phyloP scores from a whole-genome alignment of 2,888 invertebrate genomes.

The Oligia strigilis region DNA sequence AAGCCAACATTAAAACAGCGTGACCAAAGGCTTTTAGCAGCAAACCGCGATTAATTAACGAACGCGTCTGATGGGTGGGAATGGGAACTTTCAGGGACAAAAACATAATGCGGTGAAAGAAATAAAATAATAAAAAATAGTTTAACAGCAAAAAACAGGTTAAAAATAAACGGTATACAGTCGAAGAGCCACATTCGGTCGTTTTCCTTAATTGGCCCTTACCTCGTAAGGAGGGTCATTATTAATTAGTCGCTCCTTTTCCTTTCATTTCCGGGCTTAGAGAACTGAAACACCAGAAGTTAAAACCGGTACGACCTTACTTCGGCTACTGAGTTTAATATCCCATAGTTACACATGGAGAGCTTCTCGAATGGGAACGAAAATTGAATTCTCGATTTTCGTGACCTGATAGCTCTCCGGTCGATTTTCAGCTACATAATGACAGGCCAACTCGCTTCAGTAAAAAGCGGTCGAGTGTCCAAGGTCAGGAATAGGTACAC shows the following conservation, averaged over 20 bases:
- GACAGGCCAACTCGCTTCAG: background rate
- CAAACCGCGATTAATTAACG: background rate
- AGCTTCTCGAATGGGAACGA: background rate
- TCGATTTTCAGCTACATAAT: background rate
- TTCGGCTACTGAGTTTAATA: background rate
- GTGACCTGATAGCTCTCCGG: background rate
- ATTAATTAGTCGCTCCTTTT: slow-evolving; percentile 36
- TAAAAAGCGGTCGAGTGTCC: too few species aligned
- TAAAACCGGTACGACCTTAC: slow-evolving; percentile 2
- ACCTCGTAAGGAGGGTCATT: slow-evolving; percentile 48
- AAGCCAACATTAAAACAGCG: slow-evolving; percentile 13
- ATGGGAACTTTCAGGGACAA: background rate
- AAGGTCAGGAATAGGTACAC: background rate
- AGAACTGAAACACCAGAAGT: slow-evolving; percentile 18
- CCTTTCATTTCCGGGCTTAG: slow-evolving; percentile 27
- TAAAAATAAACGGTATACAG: background rate
- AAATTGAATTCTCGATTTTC: slow-evolving; percentile 15
- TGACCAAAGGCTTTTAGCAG: slow-evolving; percentile 11
- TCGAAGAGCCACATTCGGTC: slow-evolving; percentile 25
- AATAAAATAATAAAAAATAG: slow-evolving; percentile 4
- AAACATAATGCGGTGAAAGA: background rate
- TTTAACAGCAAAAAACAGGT: background rate
- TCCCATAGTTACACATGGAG: background rate
- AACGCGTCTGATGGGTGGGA: background rate
- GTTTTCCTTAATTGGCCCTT: slow-evolving; percentile 50